These are phyloP conservation scores for Lethrus apterus DNA, from an alignment of 1,140 invertebrate species.

Conservation along the genomic window DNA sequence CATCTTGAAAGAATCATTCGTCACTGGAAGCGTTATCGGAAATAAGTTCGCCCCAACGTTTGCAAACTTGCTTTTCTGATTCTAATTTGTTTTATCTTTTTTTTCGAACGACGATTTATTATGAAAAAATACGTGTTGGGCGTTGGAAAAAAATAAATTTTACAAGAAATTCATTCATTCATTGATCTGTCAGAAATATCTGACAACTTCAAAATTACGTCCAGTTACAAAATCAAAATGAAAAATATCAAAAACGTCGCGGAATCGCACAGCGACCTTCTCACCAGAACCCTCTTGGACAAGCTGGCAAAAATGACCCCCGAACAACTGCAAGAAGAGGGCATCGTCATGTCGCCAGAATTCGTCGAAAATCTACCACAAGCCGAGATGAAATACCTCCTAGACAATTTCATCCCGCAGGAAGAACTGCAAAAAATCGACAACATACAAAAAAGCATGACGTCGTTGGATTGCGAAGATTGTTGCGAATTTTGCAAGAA, in stretches of 20 bases:
- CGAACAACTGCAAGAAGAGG: conserved; percentile 1
- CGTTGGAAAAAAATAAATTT: too few relatives aligned
- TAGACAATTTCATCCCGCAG: conserved; percentile 2
- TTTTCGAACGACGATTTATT: too few relatives aligned
- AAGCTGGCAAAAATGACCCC: not conserved
- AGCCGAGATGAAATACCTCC: conserved; percentile 2
- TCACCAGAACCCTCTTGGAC: not conserved
- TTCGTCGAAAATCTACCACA: not conserved
- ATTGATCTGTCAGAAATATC: too few relatives aligned
- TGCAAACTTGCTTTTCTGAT: too few relatives aligned
- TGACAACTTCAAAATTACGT: too few relatives aligned
- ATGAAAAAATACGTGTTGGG: too few relatives aligned
- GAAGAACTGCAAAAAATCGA: conserved; percentile 5
- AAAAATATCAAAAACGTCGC: not conserved
- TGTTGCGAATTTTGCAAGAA: conserved; percentile 4
- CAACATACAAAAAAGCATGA: conserved; percentile 2
- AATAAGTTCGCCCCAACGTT: too few relatives aligned
- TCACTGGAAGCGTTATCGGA: too few relatives aligned
- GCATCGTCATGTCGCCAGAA: conserved; percentile 3
- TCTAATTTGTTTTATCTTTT: too few relatives aligned
- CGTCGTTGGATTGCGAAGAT: not conserved
- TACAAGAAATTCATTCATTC: too few relatives aligned
- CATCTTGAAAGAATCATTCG: too few relatives aligned
- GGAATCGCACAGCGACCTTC: not conserved
- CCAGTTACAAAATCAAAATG: too few relatives aligned